Conservation (phyloP, 2,888 invertebrate genomes). For the Flexamia atlantica region DNA sequence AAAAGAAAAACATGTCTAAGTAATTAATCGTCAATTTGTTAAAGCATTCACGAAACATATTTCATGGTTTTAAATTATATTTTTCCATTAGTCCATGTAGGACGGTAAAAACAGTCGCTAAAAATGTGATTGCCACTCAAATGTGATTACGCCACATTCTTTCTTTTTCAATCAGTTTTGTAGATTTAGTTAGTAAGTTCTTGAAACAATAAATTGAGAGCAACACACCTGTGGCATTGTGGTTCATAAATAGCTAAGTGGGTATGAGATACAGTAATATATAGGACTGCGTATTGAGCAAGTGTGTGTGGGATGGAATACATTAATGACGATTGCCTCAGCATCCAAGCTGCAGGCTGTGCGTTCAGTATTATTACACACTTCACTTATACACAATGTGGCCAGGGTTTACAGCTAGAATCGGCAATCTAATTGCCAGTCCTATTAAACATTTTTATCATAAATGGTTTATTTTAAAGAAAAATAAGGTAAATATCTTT, state of each 20-base stretch:
- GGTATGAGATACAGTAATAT: slow-evolving; percentile 11
- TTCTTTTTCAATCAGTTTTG: no score
- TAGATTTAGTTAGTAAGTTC: no score
- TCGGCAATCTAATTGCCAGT: slow-evolving; percentile 1
- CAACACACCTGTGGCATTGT: slow-evolving; percentile 35
- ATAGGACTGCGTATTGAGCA: slow-evolving; percentile 34
- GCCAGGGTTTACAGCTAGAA: neutral
- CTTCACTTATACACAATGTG: slow-evolving; percentile 4
- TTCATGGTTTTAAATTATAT: no score
- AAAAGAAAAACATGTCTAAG: no score
- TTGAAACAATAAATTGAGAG: neutral
- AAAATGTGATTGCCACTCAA: no score
- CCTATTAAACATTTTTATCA: slow-evolving; percentile 28
- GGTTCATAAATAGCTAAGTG: slow-evolving; percentile 34
- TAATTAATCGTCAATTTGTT: no score
- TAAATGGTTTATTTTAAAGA: neutral
- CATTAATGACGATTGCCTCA: slow-evolving; percentile 46
- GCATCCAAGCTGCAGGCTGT: neutral
- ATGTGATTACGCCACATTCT: no score
- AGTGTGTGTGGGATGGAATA: slow-evolving; percentile 52
- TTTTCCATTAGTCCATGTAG: no score
- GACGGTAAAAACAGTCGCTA: no score
- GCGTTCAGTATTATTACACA: neutral
- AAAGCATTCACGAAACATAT: no score
- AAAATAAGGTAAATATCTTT: slow-evolving; percentile 13